Percentiles rank a stretch among this genome's conserved stretches.
These are phyloP conservation scores for Sphyrna mokarran DNA, from an alignment of 2,113 vertebrate genomes.

Conservation along the genomic window DNA sequence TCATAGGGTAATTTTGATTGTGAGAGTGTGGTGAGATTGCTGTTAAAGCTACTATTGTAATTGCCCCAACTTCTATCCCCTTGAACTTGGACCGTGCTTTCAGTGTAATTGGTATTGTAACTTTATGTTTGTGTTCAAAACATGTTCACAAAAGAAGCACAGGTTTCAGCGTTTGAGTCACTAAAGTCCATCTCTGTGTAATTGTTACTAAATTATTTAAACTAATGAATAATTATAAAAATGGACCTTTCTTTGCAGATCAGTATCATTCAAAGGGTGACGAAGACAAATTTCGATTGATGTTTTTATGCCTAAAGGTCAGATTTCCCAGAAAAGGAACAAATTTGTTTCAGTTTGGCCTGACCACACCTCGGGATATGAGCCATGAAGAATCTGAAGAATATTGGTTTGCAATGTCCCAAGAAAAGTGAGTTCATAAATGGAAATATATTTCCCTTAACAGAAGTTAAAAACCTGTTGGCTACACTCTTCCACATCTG, in stretches of 20 bases:
- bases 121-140: neutral
- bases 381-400: slow-evolving; percentile 46
- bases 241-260: neutral
- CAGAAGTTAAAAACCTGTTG: neutral
- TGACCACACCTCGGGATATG: slow-evolving; percentile 38
- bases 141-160: neutral
- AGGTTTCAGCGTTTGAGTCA: neutral
- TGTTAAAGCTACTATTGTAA: neutral
- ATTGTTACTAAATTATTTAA: neutral
- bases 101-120: neutral
- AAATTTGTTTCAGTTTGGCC: slow-evolving; percentile 4
- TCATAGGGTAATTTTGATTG: neutral
- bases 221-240: neutral
- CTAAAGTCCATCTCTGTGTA: neutral
- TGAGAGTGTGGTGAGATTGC: neutral
- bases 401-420: slow-evolving; percentile 59
- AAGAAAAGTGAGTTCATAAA: slow-evolving; percentile 53
- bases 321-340: slow-evolving; percentile 47
- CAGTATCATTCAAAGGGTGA: neutral
- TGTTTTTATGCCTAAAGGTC: slow-evolving; percentile 62
- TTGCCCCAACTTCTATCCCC: neutral
- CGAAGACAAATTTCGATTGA: slow-evolving; percentile 43
- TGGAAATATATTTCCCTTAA: neutral
- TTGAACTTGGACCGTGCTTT: neutral
- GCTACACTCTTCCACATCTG: neutral